Evolutionary conservation across 2,888 invertebrate genomes (phyloP), one percentile per base, ranked within the genome.

Genomic region (Hypena proboscidalis): DNA sequence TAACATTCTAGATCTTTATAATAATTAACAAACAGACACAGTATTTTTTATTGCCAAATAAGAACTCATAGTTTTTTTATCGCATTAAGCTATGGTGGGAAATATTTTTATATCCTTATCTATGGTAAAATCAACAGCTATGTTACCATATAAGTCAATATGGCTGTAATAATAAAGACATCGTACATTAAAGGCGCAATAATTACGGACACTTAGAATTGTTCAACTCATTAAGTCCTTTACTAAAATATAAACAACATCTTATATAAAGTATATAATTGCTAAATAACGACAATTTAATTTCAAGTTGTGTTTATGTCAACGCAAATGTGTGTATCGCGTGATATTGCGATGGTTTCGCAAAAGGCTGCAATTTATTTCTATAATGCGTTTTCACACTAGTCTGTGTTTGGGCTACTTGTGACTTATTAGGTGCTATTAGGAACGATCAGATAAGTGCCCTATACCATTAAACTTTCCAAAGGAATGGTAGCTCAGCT

Each of bases 271-370:
- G 33, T 44, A 64, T 34, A 52, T 62, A 61, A 66, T 60, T 40
- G 55, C 31, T 48, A 55, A 56, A 55, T 77, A 79, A 79, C 55
- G 74, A 71, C 67, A 47, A 55, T 74, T 69, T 79, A 77, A 77
- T 77, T 68, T 57, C 51, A 45, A 48, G 22, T 42, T 51, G 34
- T 48, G 42, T 61, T 51, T 53, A 48, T 74, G 75, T 65, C 70
- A 74, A 65, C 60, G 63, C 49, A 72, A 78, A 80, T 79, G 72
- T 41, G 36, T 19, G 39, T 56, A 57, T 80, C 49, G 79, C 80
- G 78, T 80, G 79, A 57, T 51, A 49, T 44, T 29, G 29, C 29
- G 4, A 31, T 27, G 35, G 40, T 52, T 58, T 60, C 42, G 58
- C 65, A 55, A 50, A 63, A 51, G 36, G 34, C 10, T 13, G 50